These are phyloP conservation scores for Antechinus flavipes DNA, from an alignment of 2,113 vertebrate species.

Conservation along the genomic window DNA sequence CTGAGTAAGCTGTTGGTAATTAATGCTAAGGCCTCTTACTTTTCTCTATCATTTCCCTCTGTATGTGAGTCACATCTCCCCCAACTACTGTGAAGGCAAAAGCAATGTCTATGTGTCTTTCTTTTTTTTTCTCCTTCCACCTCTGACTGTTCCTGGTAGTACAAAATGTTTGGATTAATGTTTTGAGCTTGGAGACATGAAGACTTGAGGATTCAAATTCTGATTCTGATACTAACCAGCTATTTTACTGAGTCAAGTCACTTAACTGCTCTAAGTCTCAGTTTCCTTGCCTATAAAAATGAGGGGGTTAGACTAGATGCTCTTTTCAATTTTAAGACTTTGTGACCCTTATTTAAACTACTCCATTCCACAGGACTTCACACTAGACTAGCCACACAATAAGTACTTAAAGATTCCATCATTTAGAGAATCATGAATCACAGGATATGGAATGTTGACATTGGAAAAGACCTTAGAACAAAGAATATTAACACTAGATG, in stretches of 20 bases:
- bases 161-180: not conserved
- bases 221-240: not conserved
- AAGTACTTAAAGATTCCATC: not conserved
- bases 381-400: not conserved
- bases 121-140: not conserved
- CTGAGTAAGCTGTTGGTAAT: not conserved
- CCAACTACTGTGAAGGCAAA: not conserved
- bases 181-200: not conserved
- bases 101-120: not conserved
- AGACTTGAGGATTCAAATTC: not conserved
- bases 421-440: not conserved
- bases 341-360: not conserved
- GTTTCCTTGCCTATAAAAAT: not conserved
- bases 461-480: not conserved
- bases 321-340: not conserved
- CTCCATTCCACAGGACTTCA: not conserved
- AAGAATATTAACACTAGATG: not conserved
- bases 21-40: not conserved
- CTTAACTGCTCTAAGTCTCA: not conserved
- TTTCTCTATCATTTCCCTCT: not conserved
- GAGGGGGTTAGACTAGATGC: not conserved
- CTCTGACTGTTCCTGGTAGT: not conserved
- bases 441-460: not conserved
- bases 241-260: not conserved
- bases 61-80: not conserved